Evolutionary conservation across 2,113 vertebrate genomes (phyloP), one percentile per base, ranked within the genome.

Genomic region (Puffinus mauretanicus): DNA sequence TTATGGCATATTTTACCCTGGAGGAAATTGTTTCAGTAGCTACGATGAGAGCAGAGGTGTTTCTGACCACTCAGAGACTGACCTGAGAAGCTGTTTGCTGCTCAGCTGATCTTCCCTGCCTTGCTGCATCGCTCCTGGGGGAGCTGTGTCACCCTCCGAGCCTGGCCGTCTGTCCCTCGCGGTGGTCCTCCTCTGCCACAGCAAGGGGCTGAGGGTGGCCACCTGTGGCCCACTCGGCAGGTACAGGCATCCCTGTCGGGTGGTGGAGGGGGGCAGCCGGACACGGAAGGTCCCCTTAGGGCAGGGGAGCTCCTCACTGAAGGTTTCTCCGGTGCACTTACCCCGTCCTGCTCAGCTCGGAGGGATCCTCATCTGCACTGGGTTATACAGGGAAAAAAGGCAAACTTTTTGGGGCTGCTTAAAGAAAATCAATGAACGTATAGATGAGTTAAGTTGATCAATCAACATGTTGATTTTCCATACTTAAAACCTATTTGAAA

Each of bases 71-170:
- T 75, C 65, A 16, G 51, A 58, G 42, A 52, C 69, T 67, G 65
- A 52, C 44, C 83, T 29, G 77, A 89, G 88, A 76, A 94, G 88
- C 73, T 69, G 73, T 29, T 94, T 25, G 29, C 70, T 85, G 95
- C 77, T 82, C 65, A 20, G 44, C 14, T 1, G 29, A 90, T 92
- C 58, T 71, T 71, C 40, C 24, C 57, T 85, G 67, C 82, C 51
- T n/a, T 16, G 51, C 60, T 80, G 64, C 36, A 18, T 30, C 0
- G 1, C 47, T 75, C 51, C 46, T 3, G 29, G 47, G 44, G 26
- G 38, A 75, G 67, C 27, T 27, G 49, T 55, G 75, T 16, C 57
- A 64, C 58, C 61, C 46, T 46, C 47, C 2, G 3, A 52, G 51
- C 73, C 73, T 16, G 40, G n/a, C 40, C 0, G 0, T 0, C 51